Percentiles rank a stretch among this genome's conserved stretches.
phyloP scores from a whole-genome alignment of 1,140 invertebrate species.

The Eriocheir sinensis region DNA sequence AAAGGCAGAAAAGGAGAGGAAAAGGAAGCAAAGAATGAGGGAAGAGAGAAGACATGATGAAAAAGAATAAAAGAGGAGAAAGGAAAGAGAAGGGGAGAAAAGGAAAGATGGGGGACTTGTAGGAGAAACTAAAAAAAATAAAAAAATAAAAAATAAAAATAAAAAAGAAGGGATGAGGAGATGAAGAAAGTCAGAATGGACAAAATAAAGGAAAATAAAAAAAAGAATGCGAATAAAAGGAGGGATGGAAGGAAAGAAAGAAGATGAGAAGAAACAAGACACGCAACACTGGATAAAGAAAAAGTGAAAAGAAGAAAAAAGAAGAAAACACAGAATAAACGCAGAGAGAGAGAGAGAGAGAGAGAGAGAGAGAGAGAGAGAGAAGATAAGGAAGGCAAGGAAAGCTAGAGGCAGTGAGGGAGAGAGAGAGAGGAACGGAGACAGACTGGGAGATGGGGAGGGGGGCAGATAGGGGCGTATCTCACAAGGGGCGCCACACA shows the following conservation, averaged over 20 bases:
- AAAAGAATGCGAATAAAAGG: background rate
- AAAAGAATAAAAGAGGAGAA: background rate
- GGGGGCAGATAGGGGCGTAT: background rate
- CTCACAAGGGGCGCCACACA: background rate
- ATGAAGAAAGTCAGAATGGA: no score
- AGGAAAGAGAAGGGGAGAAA: background rate
- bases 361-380: constrained; percentile 41
- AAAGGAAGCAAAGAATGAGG: no score
- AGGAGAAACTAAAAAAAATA: no score
- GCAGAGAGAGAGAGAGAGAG: constrained; percentile 27
- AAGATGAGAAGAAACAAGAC: background rate
- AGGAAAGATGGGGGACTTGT: no score
- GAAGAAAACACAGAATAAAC: background rate
- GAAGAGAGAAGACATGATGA: no score
- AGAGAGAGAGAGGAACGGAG: constrained; percentile 26
- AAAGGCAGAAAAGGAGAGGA: no score
- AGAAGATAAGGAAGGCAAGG: background rate
- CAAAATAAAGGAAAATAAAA: no score
- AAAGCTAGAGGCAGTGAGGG: background rate
- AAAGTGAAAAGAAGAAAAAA: background rate
- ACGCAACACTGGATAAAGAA: no score
- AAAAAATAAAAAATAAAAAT: no score
- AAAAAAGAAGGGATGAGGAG: no score
- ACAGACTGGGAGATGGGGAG: background rate
- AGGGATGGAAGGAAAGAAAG: background rate